Conservation (phyloP, 2,113 vertebrate genomes). For the Brachypteracias leptosomus region DNA sequence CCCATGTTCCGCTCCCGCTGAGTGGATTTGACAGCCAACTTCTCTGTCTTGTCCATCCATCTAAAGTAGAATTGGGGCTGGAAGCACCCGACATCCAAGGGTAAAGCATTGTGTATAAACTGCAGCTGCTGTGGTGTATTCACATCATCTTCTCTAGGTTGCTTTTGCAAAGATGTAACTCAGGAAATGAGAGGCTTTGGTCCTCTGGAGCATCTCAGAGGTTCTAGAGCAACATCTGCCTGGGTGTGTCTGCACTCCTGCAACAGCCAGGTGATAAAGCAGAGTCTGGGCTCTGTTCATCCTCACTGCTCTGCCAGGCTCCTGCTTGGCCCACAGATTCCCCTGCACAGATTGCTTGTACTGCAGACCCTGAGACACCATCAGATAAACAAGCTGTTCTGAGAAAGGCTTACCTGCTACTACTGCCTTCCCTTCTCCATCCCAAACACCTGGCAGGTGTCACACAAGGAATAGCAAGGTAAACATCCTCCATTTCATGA, state of each 20-base stretch:
- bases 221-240: background rate
- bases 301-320: background rate
- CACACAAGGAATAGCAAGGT: background rate
- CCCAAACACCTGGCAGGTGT: background rate
- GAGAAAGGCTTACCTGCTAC: background rate
- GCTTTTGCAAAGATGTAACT: background rate
- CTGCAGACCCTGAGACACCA: background rate
- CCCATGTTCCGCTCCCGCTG: background rate
- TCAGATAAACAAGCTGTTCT: background rate
- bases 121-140: background rate
- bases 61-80: background rate
- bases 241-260: accelerated
- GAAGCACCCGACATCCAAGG: background rate
- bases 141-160: background rate
- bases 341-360: background rate
- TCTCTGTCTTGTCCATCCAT: background rate
- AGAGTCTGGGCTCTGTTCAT: background rate
- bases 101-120: background rate
- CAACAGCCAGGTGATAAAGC: background rate
- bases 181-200: background rate
- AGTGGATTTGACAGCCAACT: background rate
- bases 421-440: background rate
- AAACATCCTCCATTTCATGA: background rate
- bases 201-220: background rate
- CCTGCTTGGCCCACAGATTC: background rate